These are phyloP conservation scores for Enteromius thamalakanensis DNA, from an alignment of 2,797 vertebrate species.

Conservation along the genomic window DNA sequence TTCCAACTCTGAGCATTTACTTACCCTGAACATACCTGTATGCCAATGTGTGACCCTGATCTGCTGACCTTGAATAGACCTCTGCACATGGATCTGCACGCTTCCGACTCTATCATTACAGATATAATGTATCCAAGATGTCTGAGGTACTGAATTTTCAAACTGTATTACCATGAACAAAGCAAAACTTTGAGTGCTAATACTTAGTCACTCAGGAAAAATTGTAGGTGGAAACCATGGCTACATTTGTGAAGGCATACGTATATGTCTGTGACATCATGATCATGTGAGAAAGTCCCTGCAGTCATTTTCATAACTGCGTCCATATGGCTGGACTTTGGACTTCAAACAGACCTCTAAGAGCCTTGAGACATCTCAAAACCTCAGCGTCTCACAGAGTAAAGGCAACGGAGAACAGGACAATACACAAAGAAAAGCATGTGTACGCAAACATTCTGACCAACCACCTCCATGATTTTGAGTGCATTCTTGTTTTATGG, in stretches of 20 bases:
- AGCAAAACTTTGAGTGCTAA: slow-evolving; percentile 48
- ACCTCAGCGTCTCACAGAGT: slow-evolving; percentile 68
- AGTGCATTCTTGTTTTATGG: not conserved
- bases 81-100: too few relatives aligned
- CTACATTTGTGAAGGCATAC: slow-evolving; percentile 62
- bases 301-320: slow-evolving; percentile 69
- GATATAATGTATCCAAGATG: slow-evolving; percentile 7
- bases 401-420: slow-evolving; percentile 52
- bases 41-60: too few relatives aligned
- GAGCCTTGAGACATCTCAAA: slow-evolving; percentile 64
- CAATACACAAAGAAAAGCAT: slow-evolving; percentile 61
- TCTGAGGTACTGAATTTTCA: slow-evolving; percentile 8
- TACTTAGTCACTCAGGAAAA: not conserved
- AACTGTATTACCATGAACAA: slow-evolving; percentile 56
- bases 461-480: slow-evolving; percentile 48
- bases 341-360: slow-evolving; percentile 68
- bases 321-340: slow-evolving; percentile 72
- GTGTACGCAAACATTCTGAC: slow-evolving; percentile 56
- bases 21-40: too few relatives aligned
- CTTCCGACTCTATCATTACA: not conserved
- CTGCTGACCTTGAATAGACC: too few relatives aligned
- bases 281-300: slow-evolving; percentile 64
- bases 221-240: slow-evolving; percentile 69
- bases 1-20: too few relatives aligned
- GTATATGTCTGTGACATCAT: slow-evolving; percentile 62